Percentiles rank a stretch among this genome's conserved stretches.
Conservation (phyloP, 2,113 vertebrate species). For the Scopus umbretta region DNA sequence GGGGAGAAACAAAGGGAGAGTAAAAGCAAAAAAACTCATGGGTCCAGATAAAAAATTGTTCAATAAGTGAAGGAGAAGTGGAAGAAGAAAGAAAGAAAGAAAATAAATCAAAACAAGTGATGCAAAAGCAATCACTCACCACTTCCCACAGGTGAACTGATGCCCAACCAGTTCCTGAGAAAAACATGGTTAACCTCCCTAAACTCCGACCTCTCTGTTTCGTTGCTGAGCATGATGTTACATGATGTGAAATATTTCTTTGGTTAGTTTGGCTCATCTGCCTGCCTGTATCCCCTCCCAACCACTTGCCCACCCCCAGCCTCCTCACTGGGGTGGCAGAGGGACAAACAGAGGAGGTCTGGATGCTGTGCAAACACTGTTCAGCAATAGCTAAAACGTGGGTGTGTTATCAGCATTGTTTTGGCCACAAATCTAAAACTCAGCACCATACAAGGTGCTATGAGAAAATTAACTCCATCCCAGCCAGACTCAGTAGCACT, state of each 20-base stretch:
- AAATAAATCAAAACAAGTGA: neutral
- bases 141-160: neutral
- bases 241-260: neutral
- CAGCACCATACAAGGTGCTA: neutral
- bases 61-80: neutral
- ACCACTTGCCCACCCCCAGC: neutral
- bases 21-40: neutral
- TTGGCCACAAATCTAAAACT: neutral
- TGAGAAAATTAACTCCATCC: neutral
- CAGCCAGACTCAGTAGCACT: neutral
- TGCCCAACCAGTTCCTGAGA: neutral
- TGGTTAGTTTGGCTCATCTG: neutral
- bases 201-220: neutral
- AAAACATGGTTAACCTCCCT: neutral
- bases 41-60: neutral
- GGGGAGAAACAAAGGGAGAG: neutral
- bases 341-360: neutral
- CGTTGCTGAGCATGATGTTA: neutral
- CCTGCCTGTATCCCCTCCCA: neutral
- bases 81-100: neutral
- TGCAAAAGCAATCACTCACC: neutral
- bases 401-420: neutral
- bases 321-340: neutral
- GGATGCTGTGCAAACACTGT: neutral
- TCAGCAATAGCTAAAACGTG: neutral